Base-by-base conservation (phyloP, 1,140 invertebrate genomes). In the Eumeta japonica region DNA sequence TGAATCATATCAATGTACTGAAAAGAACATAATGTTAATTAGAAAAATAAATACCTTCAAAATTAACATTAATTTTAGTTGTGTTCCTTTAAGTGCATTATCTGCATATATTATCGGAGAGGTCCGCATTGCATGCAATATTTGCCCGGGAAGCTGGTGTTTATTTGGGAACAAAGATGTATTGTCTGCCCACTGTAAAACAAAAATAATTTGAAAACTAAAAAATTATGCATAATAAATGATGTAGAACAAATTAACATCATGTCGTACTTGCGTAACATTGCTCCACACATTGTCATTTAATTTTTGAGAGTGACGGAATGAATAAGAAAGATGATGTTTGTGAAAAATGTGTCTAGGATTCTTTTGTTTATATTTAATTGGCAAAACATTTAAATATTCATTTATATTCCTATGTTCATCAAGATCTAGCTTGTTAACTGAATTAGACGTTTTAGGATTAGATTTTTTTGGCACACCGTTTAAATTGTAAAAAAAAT, bases 31-130 rank as follows among this genome's bases (percentile, higher is more conserved):
- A 35, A 37, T 35, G 14, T 30, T 31, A 35, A 30, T 14, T 20
- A 30, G 29, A 28, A 33, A 1, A 20, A 27, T 40, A 48, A 32
- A 52, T 65, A 81, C 80, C 59, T 89, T 79, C 28, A 97, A 73
- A 11, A 82, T 80, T 11, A 96, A 56, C 47, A 89, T 71, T 10
- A 97, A 62, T 71, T 97, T 97, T 14, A 97, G 75, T 71, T 97
- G 94, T 19, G 93, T 95, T 33, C 94, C 94, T 61, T 85, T 80
- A 32, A 61, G 81, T 61, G 82, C 84, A 68, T 88, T 86, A 62
- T 88, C 87, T 10, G 87, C 89, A 36, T 81, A 68, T 2, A 81
- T 72, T 48, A 97, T 89, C 56, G 81, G 82, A 16, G 83, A 76
- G 33, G 75, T 81, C 24, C 83, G 79, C 46, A 95, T 71, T 10